Base-by-base conservation (phyloP, 2,113 vertebrate genomes). In the Lichenostomus cassidix region DNA sequence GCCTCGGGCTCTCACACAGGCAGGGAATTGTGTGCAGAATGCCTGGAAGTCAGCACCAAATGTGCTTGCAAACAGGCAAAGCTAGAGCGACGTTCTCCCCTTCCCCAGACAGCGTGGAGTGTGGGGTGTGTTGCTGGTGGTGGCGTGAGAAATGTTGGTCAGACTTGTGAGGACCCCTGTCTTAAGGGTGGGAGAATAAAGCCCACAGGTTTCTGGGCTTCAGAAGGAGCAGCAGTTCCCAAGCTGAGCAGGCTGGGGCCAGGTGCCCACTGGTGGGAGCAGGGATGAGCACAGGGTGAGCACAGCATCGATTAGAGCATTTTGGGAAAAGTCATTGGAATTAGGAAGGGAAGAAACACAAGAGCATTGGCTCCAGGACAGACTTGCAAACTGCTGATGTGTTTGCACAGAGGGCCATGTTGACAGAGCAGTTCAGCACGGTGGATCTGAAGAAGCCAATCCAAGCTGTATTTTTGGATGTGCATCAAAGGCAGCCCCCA, bases 11-110 rank as follows among this genome's bases (percentile, higher is more conserved):
- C 93, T 86, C 94, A 89, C 81, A 56, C 87, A 93, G 77, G 52
- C 84, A 63, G 58, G 70, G 92, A 90, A 93, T 90, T 94, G 84
- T 60, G 85, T 78, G 82, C 73, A 78, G 78, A 83, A 73, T 13
- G 92, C 80, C 89, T 93, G 81, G 11, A 73, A 93, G 79, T 60
- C 85, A 89, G 67, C 56, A 27, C 50, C 81, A 20, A 89, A 56
- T 6, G 8, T 41, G 59, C 93, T 69, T 71, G 28, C 83, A 87
- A 75, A 67, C 0, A 3, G 41, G 58, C 81, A 91, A 76, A 77
- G 70, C 31, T 5, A 1, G 52, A 81, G 65, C 11, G 29, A 22
- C 2, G 47, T 16, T 47, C 50, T 83, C 41, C 17, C 24, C 28
- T 79, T 91, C 49, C 49, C 33, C 8, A 31, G 15, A 33, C 35